Evolutionary conservation across 2,113 vertebrate genomes (phyloP), one percentile per base, ranked within the genome.

Genomic region (Hemichromis elongatus): DNA sequence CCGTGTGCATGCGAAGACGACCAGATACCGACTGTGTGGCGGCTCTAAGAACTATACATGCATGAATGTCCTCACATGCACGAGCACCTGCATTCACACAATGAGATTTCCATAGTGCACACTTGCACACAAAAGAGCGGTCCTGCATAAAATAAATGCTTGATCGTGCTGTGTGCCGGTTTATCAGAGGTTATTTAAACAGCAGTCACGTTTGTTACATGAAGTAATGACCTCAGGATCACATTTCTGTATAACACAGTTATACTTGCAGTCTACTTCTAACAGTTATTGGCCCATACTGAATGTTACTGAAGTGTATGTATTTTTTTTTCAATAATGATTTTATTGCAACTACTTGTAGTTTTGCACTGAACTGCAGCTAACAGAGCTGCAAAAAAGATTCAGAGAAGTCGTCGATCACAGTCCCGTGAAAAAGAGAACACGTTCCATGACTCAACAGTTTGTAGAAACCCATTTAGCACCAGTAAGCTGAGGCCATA

Each of bases 1-100:
- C 54, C 35, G 54, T 75, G 77, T 84, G 35, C 40, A 4, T 86
- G 86, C 83, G 84, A 91, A 12, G 84, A 83, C 87, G 35, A 77
- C 61, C 81, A 89, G 87, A 91, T 82, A 81, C 45, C 9, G 4
- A 26, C 28, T 56, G 24, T 26, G 86, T 89, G 83, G 56, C 47
- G 3, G 14, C 19, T 45, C 35, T 66, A 61, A 54, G 35, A 83
- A 40, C 55, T 59, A 42, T 26, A 13, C 13, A 30, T 14, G 9
- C 9, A 53, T 3, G 26, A 61, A 33, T 18, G 11, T 30, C 18
- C 42, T 56, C 13, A 45, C 3, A 33, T 57, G 24, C 24, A 26
- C 16, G 28, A 19, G n/a, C 47, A 37, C 28, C 45, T 77, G 45
- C 26, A 52, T 33, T 1, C 54, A 42, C 24, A 7, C 3, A 18